Conservation (phyloP, 2,113 vertebrate genomes). For the Mustela lutreola region DNA sequence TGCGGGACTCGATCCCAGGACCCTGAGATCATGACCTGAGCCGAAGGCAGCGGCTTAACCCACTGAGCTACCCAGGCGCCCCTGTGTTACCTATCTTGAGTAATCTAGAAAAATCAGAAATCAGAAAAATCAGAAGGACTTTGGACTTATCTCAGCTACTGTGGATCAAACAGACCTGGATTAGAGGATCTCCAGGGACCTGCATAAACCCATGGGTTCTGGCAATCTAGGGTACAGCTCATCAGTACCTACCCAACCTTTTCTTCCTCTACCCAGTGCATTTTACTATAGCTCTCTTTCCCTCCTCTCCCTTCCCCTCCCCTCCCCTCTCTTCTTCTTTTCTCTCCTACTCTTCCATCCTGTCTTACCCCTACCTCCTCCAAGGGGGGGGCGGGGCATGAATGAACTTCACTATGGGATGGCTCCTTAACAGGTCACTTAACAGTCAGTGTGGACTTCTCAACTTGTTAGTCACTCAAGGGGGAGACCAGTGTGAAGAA, state of each 20-base stretch:
- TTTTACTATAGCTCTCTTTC: background rate
- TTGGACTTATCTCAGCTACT: background rate
- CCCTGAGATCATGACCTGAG: too few species aligned
- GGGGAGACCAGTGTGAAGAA: background rate
- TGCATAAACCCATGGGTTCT: too few species aligned
- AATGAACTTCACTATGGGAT: background rate
- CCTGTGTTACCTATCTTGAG: background rate
- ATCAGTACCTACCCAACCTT: accelerated
- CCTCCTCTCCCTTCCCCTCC: background rate
- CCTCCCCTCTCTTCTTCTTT: too few species aligned
- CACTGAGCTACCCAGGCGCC: too few species aligned
- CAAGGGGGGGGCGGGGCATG: accelerated
- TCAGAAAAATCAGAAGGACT: background rate
- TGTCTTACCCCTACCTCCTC: background rate
- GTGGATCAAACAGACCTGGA: background rate
- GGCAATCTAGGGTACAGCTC: background rate
- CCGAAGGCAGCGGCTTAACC: too few species aligned
- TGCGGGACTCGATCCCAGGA: too few species aligned
- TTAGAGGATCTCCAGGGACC: background rate
- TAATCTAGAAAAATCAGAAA: background rate
- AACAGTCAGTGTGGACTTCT: background rate
- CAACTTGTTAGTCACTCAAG: background rate
- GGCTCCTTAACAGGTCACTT: background rate
- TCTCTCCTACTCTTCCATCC: background rate
- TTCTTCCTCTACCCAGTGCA: background rate